Evolutionary conservation across 2,888 invertebrate genomes (phyloP).

Genomic region (Heliconius hortense): DNA sequence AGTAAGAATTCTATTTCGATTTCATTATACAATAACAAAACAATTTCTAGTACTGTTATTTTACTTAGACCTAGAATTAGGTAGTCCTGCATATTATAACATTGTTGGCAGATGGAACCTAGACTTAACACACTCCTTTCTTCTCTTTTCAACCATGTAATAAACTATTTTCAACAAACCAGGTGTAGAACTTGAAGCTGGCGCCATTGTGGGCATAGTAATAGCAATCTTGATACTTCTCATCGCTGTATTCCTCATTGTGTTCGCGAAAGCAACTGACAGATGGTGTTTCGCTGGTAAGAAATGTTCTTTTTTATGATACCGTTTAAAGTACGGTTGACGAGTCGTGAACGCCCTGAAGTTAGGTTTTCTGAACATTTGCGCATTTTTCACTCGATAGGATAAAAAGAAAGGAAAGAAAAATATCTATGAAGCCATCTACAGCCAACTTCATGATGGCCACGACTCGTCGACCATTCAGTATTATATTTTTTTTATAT

Average conservation of each 20-base stretch:
- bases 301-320: slow-evolving; percentile 3
- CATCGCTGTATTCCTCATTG: slow-evolving; percentile 83
- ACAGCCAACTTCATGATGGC: background rate
- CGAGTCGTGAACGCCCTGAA: background rate
- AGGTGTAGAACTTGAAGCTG: slow-evolving; percentile 88
- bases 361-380: background rate
- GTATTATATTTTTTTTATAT: background rate
- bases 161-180: slow-evolving; percentile 44
- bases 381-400: background rate
- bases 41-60: too few relatives aligned
- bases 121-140: background rate
- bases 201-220: slow-evolving; percentile 89
- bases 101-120: background rate
- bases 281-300: slow-evolving; percentile 94
- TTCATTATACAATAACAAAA: too few relatives aligned
- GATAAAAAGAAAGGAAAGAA: background rate
- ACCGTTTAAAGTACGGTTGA: background rate
- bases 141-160: background rate
- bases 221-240: slow-evolving; percentile 86
- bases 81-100: too few relatives aligned
- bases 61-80: too few relatives aligned
- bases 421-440: background rate
- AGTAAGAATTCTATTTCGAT: too few relatives aligned
- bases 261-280: slow-evolving; percentile 90
- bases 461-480: background rate